phyloP scores from a whole-genome alignment of 2,888 invertebrate genomes.

The Griposia aprilina region DNA sequence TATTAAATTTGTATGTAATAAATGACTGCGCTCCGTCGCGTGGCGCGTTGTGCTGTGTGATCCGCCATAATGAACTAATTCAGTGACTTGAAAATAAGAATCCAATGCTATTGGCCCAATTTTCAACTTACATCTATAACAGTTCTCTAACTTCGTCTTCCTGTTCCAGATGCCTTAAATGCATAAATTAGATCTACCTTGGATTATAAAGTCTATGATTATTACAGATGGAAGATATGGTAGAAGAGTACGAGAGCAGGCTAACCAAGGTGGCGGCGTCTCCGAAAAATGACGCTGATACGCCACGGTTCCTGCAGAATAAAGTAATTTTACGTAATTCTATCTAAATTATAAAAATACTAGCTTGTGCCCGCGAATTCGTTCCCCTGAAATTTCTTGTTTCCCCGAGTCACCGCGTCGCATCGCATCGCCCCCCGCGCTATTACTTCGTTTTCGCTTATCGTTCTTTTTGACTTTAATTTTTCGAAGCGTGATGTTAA shows the following conservation, averaged over 20 bases:
- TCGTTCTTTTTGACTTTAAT: no score
- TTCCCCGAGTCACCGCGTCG: no score
- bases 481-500: no score
- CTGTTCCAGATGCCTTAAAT: not conserved
- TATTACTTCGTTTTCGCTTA: no score
- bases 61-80: not conserved
- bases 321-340: slow-evolving; percentile 61
- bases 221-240: slow-evolving; percentile 81
- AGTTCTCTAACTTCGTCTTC: not conserved
- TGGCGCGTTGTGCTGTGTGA: no score
- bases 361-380: no score
- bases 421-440: no score
- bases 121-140: not conserved
- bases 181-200: not conserved
- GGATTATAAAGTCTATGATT: not conserved
- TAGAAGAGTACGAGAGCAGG: slow-evolving; percentile 81
- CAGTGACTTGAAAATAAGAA: not conserved
- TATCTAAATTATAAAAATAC: not conserved
- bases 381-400: no score
- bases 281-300: slow-evolving; percentile 48
- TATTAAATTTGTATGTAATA: no score
- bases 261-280: slow-evolving; percentile 62
- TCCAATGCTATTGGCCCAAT: not conserved
- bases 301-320: slow-evolving; percentile 71
- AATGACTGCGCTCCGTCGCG: no score